Conservation (phyloP, 2,113 vertebrate genomes). For the Tragelaphus strepsiceros region DNA sequence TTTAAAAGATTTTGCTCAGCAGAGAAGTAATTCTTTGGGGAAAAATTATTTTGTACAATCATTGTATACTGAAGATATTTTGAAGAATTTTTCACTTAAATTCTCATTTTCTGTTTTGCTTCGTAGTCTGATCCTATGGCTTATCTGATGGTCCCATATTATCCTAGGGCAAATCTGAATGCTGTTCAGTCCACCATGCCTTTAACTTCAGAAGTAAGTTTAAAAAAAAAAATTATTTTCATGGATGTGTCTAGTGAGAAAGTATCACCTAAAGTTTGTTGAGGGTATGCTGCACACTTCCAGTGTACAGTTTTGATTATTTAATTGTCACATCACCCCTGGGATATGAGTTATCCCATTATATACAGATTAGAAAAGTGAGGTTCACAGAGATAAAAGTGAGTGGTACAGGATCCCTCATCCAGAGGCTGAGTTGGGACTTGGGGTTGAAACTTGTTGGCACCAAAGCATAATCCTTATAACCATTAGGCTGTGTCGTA, state of each 20-base stretch:
- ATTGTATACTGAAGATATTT: neutral
- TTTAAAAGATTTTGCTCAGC: neutral
- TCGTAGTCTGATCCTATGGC: conserved; percentile 84
- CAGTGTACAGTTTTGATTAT: neutral
- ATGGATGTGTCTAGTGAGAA: neutral
- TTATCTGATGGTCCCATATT: conserved; percentile 87
- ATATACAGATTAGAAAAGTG: neutral
- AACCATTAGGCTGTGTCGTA: neutral
- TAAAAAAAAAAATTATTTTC: neutral
- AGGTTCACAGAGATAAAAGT: neutral
- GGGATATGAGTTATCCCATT: neutral
- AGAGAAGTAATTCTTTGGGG: neutral
- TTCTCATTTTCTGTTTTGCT: conserved; percentile 18
- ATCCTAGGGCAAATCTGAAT: conserved; percentile 78
- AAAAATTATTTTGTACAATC: neutral
- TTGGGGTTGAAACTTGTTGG: conserved; percentile 3
- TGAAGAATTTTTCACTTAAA: conserved; percentile 26
- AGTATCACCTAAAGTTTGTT: neutral
- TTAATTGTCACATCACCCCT: neutral
- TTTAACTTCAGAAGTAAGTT: conserved; percentile 82
- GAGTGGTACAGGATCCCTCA: neutral
- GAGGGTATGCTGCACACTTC: neutral
- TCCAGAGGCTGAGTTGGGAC: neutral
- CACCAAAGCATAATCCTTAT: neutral
- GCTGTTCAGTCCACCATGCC: conserved; percentile 78